These are phyloP conservation scores for Nasonia giraulti DNA, from an alignment of 1,140 invertebrate genomes.

Conservation along the genomic window DNA sequence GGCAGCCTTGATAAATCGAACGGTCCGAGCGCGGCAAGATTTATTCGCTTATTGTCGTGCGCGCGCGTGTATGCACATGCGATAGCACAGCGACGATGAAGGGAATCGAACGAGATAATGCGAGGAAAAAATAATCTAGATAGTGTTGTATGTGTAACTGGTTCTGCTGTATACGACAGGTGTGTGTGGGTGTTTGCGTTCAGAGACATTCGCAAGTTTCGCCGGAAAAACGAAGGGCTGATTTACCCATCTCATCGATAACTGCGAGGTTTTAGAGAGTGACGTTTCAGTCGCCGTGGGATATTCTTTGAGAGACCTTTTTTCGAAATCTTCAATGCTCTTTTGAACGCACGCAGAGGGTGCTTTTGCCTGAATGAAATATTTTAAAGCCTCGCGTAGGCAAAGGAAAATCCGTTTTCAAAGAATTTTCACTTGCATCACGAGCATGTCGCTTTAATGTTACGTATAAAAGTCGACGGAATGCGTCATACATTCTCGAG, in stretches of 20 bases:
- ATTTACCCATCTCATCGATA: background rate
- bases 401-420: background rate
- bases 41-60: constrained; percentile 39
- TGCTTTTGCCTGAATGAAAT: background rate
- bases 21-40: constrained; percentile 1
- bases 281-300: background rate
- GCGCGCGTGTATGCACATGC: background rate
- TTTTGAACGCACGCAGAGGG: background rate
- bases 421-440: background rate
- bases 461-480: too few relatives aligned
- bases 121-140: background rate
- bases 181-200: too few relatives aligned
- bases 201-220: background rate
- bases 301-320: background rate
- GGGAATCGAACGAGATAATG: background rate
- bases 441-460: too few relatives aligned
- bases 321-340: background rate
- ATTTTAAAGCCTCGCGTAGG: background rate
- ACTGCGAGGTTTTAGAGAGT: background rate
- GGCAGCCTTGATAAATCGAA: background rate
- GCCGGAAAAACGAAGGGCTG: background rate
- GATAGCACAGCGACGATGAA: background rate
- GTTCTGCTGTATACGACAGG: background rate
- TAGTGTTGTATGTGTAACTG: background rate
- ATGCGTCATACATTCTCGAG: too few relatives aligned